Evolutionary conservation across 2,113 vertebrate genomes (phyloP), one percentile per base, ranked within the genome.

Genomic region (Heloderma charlesbogerti): DNA sequence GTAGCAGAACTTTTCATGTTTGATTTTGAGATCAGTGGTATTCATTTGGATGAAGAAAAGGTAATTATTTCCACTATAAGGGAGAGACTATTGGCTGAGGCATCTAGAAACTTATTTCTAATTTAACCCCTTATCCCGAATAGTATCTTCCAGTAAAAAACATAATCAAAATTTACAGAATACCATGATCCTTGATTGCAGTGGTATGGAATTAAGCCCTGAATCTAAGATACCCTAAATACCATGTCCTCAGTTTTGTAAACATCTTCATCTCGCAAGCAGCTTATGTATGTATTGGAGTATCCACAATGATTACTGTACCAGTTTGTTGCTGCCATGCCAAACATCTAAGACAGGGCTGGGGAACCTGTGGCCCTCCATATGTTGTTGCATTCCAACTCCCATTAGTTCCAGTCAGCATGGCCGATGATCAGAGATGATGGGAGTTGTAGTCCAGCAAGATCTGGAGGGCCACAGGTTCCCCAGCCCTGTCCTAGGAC

Each of bases 21-120:
- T 93, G 99, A 99, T 97, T 99, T 99, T 97, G 99, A 99, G 95
- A 99, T 99, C 95, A 99, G 99, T 96, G 99, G 99, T 94, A 99
- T 99, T 96, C 99, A 99, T 96, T 97, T 99, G 94, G 98, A 99
- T 97, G 97, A 98, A 94, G 98, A 98, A 96, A 98, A 99, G 98
- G 99, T 99, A 97, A 96, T 94, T 89, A 91, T 84, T 80, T 82
- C 45, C 48, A 60, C n/a, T 72, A 54, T 57, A 82, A 82, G 16
- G 6, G 60, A 66, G 6, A 66, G 60, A 34, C 4, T 69, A 45
- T 54, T 80, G 51, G 22, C 34, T 45, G 86, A 78, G 37, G 7
- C 15, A 31, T 45, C 37, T 78, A 54, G 74, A 45, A 88, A 45
- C 29, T 8, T 57, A 37, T 75, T 34, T 12, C 3, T n/a, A 34